Evolutionary conservation across 2,888 invertebrate genomes (phyloP).

Genomic region (Athetis lepigone): DNA sequence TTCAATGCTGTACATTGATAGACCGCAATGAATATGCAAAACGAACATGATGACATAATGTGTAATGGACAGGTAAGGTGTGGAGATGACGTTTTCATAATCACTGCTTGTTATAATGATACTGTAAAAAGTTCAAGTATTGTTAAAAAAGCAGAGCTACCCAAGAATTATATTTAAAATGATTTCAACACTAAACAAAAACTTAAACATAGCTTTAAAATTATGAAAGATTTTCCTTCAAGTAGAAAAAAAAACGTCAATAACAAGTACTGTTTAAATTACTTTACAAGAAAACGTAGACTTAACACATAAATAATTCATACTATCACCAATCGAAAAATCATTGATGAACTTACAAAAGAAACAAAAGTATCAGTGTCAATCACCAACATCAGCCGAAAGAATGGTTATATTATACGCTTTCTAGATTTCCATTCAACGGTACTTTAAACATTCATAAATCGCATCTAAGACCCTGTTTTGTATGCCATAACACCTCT

Average conservation of each 20-base stretch:
- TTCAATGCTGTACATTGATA: conserved; percentile 63
- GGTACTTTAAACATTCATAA: conserved; percentile 67
- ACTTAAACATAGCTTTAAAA: conserved; percentile 12
- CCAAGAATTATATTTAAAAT: neutral
- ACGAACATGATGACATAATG: conserved; percentile 53
- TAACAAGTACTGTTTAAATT: conserved; percentile 26
- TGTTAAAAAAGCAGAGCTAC: conserved; percentile 3
- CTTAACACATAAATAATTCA: conserved; percentile 15
- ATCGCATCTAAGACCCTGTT: conserved; percentile 68
- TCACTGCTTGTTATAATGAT: conserved; percentile 10
- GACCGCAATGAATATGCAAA: conserved; percentile 66
- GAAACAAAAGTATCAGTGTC: conserved; percentile 42
- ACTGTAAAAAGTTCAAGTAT: conserved; percentile 1
- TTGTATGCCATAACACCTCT: conserved; percentile 74
- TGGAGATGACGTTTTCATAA: conserved; percentile 39
- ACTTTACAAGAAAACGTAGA: conserved; percentile 8
- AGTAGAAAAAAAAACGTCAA: no score
- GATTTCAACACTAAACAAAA: neutral
- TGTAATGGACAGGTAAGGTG: conserved; percentile 54
- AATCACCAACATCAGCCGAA: conserved; percentile 27
- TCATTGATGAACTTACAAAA: conserved; percentile 35
- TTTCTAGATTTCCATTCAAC: conserved; percentile 56
- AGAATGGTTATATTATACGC: conserved; percentile 50
- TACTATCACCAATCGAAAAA: conserved; percentile 14
- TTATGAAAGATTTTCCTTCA: no score